Percentiles rank a stretch among this genome's conserved stretches.
phyloP scores from a whole-genome alignment of 1,140 invertebrate species.

The Drosophila rufa region DNA sequence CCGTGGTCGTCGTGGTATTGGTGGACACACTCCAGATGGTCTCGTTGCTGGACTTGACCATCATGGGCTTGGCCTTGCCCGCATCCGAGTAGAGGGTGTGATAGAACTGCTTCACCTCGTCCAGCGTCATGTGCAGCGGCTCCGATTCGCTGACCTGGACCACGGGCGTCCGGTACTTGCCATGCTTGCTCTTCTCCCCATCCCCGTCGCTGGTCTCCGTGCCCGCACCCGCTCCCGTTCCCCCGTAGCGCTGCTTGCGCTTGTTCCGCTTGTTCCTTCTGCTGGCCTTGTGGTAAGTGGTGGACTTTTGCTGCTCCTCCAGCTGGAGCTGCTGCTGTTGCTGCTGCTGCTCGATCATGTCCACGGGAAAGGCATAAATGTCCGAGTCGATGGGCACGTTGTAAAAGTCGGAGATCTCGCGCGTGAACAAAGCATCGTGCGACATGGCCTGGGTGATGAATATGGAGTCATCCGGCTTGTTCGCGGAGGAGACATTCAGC shows the following conservation, averaged over 20 bases:
- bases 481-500: constrained; percentile 89
- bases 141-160: constrained; percentile 84
- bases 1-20: constrained; percentile 61
- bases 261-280: constrained; percentile 77
- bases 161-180: constrained; percentile 63
- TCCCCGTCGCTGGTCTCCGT: constrained; percentile 67
- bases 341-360: constrained; percentile 88
- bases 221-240: constrained; percentile 34
- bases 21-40: constrained; percentile 76
- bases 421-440: constrained; percentile 89
- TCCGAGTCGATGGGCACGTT: constrained; percentile 94
- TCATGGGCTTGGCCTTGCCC: constrained; percentile 27
- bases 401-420: constrained; percentile 92
- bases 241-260: constrained; percentile 72
- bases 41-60: constrained; percentile 76
- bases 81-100: constrained; percentile 91
- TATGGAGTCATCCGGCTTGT: constrained; percentile 91
- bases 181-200: constrained; percentile 62
- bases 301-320: constrained; percentile 39
- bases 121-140: constrained; percentile 93
- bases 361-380: constrained; percentile 93
- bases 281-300: constrained; percentile 66
- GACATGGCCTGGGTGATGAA: constrained; percentile 95
- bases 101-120: constrained; percentile 93
- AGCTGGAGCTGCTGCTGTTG: constrained; percentile 21